Evolutionary conservation across 2,888 invertebrate genomes (phyloP).

Genomic region (Tetragnatha montana): DNA sequence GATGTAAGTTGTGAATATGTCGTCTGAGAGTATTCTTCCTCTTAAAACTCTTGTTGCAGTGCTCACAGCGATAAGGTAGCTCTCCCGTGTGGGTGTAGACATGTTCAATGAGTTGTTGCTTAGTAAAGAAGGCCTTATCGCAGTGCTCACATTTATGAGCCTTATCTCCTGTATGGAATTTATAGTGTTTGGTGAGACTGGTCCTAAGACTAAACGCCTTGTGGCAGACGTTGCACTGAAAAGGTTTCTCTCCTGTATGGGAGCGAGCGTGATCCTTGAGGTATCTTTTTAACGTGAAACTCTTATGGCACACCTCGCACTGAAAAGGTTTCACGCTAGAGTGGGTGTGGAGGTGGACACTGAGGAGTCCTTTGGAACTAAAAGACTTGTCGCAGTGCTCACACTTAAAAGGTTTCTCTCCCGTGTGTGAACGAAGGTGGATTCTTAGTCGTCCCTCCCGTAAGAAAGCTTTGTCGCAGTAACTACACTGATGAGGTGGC

Average conservation of each 20-base stretch:
- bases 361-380: background rate
- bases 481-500: conserved; percentile 75
- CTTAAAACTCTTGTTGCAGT: conserved; percentile 25
- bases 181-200: background rate
- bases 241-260: background rate
- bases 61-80: conserved; percentile 8
- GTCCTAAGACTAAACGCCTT: background rate
- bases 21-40: conserved; percentile 4
- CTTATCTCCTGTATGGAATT: conserved; percentile 15
- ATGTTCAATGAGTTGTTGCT: conserved; percentile 1
- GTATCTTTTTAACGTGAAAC: background rate
- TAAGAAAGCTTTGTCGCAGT: background rate
- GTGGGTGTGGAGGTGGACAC: background rate
- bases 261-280: background rate
- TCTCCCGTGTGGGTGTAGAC: background rate
- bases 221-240: conserved; percentile 17
- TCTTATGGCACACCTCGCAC: background rate
- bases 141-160: conserved; percentile 4
- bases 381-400: background rate
- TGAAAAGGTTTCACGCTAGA: background rate
- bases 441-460: background rate
- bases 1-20: conserved; percentile 2
- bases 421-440: background rate
- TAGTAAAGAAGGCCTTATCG: background rate
- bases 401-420: background rate